These are phyloP conservation scores for Stichopus horrens DNA, from an alignment of 53 echinoderm and acorn worm genomes.

Conservation along the genomic window DNA sequence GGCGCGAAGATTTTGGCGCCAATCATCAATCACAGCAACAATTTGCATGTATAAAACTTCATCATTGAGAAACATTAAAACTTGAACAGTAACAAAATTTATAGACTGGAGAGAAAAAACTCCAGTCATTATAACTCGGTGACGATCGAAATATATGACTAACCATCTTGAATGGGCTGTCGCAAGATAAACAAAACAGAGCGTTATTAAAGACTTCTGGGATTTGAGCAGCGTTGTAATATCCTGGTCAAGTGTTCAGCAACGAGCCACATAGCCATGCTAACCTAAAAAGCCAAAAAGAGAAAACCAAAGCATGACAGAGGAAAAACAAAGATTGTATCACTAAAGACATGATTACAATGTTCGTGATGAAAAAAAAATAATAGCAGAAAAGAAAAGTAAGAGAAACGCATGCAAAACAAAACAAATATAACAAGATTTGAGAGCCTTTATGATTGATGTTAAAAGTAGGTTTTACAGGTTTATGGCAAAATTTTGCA, in stretches of 20 bases:
- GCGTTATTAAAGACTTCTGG: not conserved
- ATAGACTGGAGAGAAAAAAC: not conserved
- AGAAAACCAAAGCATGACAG: no score
- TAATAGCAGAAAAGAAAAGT: no score
- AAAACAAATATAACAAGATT: no score
- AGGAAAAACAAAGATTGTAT: no score
- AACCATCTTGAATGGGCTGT: constrained; percentile 8
- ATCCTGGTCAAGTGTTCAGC: constrained; percentile 7
- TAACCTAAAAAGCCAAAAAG: no score
- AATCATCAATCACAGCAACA: constrained; percentile 27
- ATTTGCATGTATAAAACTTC: constrained; percentile 42
- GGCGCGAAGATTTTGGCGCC: constrained; percentile 20
- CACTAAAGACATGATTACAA: no score
- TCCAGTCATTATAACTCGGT: not conserved
- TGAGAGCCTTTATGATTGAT: no score
- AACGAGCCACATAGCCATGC: not conserved
- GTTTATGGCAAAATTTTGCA: no score
- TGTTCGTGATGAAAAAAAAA: no score
- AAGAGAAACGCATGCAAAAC: no score
- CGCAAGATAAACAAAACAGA: not conserved
- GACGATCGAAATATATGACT: constrained; percentile 18
- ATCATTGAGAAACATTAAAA: constrained; percentile 17
- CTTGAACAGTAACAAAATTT: not conserved
- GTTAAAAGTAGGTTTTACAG: no score
- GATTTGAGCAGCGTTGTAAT: not conserved